These are phyloP conservation scores for Atlantisia rogersi DNA, from an alignment of 2,113 vertebrate species.

Conservation along the genomic window DNA sequence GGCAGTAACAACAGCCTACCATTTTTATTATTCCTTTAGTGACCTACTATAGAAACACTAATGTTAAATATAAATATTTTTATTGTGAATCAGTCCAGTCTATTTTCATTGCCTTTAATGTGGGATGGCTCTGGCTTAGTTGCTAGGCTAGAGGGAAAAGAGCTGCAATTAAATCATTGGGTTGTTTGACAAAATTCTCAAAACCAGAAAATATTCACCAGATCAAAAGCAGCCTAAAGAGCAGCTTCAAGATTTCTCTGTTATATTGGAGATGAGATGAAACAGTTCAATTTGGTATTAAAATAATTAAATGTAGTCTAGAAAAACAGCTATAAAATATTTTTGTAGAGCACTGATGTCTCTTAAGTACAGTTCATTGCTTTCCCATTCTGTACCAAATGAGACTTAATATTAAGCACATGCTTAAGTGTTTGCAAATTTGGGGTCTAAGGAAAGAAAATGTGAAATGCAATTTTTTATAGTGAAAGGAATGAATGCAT, in stretches of 20 bases:
- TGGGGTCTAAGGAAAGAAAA: slow-evolving; percentile 29
- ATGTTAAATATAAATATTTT: slow-evolving; percentile 55
- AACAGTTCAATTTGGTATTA: slow-evolving; percentile 38
- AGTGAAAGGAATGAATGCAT: slow-evolving; percentile 52
- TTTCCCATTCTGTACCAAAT: slow-evolving; percentile 29
- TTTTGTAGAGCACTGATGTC: slow-evolving; percentile 2
- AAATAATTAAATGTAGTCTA: slow-evolving; percentile 45
- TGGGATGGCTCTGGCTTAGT: neutral
- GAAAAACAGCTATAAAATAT: slow-evolving; percentile 47
- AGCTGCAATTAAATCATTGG: slow-evolving; percentile 45
- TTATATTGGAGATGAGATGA: slow-evolving; percentile 33
- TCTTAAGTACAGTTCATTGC: slow-evolving; percentile 46
- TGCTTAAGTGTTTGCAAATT: slow-evolving; percentile 60
- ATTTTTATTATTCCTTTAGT: slow-evolving; percentile 59
- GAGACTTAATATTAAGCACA: slow-evolving; percentile 57
- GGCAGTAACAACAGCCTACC: slow-evolving; percentile 16
- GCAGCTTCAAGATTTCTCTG: slow-evolving; percentile 32
- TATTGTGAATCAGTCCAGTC: slow-evolving; percentile 11
- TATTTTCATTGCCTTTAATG: slow-evolving; percentile 33
- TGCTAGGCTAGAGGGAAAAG: slow-evolving; percentile 3
- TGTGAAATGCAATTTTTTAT: slow-evolving; percentile 54
- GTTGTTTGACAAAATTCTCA: slow-evolving; percentile 40
- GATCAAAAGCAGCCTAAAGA: slow-evolving; percentile 48
- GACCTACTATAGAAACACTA: slow-evolving; percentile 22
- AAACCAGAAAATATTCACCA: slow-evolving; percentile 10